Base-by-base conservation (phyloP, 2,113 vertebrate species). In the Atherinomorus stipes region DNA sequence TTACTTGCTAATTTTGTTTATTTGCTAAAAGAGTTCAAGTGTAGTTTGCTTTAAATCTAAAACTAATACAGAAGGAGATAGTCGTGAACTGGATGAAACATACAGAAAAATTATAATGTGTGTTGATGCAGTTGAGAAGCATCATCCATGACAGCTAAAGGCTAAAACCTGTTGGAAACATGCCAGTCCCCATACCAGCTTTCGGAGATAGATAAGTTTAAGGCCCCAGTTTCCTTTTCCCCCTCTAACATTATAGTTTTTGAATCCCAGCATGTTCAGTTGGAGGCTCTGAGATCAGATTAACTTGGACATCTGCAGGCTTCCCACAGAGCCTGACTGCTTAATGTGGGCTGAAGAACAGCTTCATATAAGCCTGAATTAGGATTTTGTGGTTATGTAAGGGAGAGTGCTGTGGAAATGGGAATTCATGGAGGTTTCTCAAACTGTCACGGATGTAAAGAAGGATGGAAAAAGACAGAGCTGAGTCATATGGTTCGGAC, bases 311-410 rank as follows among this genome's bases (percentile, higher is more conserved):
- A 28, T 88, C 72, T 84, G 63, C 63, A 26, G 67, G 61, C 64
- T 71, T 66, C 81, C 78, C 52, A 60, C 34, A 60, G 74, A 71
- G 84, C 70, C 61, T 21, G 53, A 74, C 21, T 66, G 63, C 81
- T 84, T 78, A 79, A 79, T 80, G 64, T 71, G 59, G 22, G 52
- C 78, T 73, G 74, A 66, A 59, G 79, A 86, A 60, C 71, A 1
- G 80, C 74, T 85, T 58, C 63, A 37, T 37, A 18, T 86, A 81
- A 89, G 77, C 74, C 85, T 9, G 65, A 80, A 53, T 67, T 28
- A 83, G 89, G 79, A 85, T 88, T 89, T 89, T 21, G 58, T 64
- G 68, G 57, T 89, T 90, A 90, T 68, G 63, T 83, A 90, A 90
- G 73, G 34, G 22, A 73, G 31, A 81, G 51, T 54, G 22, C 54